Conservation (phyloP, 92 coral and sea anemone species). For the Micromussa lordhowensis region DNA sequence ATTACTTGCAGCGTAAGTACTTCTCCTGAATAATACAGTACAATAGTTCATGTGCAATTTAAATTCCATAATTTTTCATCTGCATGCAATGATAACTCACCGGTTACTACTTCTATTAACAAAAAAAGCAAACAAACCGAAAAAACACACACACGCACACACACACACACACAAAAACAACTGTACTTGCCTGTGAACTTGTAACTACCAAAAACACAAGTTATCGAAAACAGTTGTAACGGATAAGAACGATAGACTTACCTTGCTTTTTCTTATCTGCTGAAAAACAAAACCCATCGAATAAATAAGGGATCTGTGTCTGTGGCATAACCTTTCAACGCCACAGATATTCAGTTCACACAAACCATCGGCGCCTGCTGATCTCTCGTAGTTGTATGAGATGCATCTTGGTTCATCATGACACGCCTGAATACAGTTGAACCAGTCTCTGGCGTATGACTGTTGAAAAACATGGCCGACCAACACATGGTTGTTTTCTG, state of each 20-base stretch:
- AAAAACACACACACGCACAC: no score
- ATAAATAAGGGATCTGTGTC: neutral
- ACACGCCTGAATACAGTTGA: neutral
- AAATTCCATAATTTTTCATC: no score
- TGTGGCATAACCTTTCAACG: neutral
- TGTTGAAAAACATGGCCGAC: neutral
- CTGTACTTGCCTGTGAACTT: no score
- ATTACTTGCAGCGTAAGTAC: no score
- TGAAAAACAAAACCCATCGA: neutral
- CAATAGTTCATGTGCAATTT: no score
- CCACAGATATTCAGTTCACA: neutral
- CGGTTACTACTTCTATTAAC: no score
- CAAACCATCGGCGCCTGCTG: neutral
- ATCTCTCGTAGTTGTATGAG: neutral
- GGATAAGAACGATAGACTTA: neutral
- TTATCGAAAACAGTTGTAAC: no score
- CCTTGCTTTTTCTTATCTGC: neutral
- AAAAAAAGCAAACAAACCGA: no score
- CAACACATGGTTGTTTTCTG: neutral
- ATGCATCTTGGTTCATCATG: neutral
- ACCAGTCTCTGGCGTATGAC: neutral
- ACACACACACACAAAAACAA: no score
- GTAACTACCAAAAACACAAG: no score
- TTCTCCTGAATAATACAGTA: no score
- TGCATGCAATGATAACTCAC: no score